Evolutionary conservation across 2,113 vertebrate species (phyloP).

Genomic region (Pseudopipra pipra): DNA sequence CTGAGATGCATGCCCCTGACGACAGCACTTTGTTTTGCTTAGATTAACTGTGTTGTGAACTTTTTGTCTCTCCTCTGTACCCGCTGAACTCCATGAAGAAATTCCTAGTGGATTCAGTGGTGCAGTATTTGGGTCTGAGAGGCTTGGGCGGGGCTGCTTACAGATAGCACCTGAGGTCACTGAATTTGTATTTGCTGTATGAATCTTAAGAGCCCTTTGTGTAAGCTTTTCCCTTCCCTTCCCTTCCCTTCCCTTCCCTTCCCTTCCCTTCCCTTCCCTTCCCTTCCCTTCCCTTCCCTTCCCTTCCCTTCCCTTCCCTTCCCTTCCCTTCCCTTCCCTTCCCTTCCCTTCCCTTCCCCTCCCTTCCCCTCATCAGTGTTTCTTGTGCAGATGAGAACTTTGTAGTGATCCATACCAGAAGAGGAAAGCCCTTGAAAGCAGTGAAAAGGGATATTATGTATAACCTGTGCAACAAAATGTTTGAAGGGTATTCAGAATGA

Average conservation of each 20-base stretch:
- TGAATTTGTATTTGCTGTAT: background rate
- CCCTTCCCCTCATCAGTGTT: background rate
- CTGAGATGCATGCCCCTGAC: background rate
- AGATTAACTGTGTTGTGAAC: background rate
- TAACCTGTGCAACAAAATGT: background rate
- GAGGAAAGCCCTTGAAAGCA: background rate
- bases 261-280: background rate
- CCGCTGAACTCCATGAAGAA: background rate
- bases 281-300: background rate
- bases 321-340: background rate
- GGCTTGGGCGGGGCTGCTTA: background rate
- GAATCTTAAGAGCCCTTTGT: background rate
- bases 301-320: background rate
- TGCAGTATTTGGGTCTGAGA: background rate
- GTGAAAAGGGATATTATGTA: background rate
- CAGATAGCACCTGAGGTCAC: conserved; percentile 26
- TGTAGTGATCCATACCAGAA: background rate
- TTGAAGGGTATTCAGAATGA: background rate
- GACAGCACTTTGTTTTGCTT: background rate
- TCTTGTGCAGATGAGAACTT: background rate
- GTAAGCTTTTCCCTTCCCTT: background rate
- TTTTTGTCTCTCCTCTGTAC: background rate
- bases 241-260: background rate
- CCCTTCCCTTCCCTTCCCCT: background rate
- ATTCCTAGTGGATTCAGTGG: background rate